Percentiles rank a stretch among this genome's conserved stretches.
These are phyloP conservation scores for Pongo pygmaeus DNA, from an alignment of 2,113 vertebrate species.

Conservation along the genomic window DNA sequence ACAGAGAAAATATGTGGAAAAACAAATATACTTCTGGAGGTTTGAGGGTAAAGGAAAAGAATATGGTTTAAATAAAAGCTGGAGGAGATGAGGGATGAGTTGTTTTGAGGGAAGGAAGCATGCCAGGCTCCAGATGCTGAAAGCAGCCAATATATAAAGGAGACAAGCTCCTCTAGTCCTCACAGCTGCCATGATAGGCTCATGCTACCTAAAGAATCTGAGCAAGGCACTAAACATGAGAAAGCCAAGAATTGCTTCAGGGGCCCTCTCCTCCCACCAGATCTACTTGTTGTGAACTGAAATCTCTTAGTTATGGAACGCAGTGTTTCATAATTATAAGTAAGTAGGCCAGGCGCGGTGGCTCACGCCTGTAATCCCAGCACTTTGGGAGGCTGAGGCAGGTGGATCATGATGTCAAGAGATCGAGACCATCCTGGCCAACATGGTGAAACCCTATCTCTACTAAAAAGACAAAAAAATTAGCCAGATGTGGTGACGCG, in stretches of 20 bases:
- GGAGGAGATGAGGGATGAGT: background rate
- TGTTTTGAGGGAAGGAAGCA: background rate
- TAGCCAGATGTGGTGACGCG: no score
- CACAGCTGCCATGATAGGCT: background rate
- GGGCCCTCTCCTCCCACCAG: background rate
- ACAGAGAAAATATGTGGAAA: background rate
- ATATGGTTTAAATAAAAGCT: background rate
- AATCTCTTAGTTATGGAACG: conserved; percentile 3
- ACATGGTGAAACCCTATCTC: no score
- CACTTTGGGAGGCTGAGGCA: no score
- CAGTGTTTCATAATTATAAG: conserved; percentile 22
- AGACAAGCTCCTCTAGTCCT: no score
- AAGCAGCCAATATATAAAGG: background rate
- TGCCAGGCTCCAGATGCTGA: background rate
- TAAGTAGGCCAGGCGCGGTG: background rate
- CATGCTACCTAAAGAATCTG: background rate
- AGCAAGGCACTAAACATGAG: background rate
- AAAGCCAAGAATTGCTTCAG: background rate
- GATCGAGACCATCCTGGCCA: no score
- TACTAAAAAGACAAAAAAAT: no score
- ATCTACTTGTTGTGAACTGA: background rate
- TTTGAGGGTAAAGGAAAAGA: background rate
- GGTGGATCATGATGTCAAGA: no score
- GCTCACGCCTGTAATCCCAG: no score
- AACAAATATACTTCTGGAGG: background rate